Evolutionary conservation across 37 sponge, comb jelly and placozoan species (phyloP).

Genomic region (Spongia lamella): DNA sequence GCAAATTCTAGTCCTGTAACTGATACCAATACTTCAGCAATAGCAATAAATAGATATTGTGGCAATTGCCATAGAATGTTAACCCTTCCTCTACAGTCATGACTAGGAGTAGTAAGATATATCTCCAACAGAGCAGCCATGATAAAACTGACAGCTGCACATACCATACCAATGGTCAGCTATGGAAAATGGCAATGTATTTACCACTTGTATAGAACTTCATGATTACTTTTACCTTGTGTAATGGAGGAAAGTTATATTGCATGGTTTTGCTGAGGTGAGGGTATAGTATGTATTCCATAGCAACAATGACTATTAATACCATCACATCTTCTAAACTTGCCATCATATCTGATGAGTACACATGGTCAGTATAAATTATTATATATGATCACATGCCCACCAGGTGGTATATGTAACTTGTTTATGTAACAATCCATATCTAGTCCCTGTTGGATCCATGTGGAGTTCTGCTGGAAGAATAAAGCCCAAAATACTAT

Average conservation of each 20-base stretch:
- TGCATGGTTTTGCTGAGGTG: slow-evolving; percentile 55
- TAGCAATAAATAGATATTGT: slow-evolving; percentile 58
- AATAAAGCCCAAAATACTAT: slow-evolving; percentile 71
- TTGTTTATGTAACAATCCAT: slow-evolving; percentile 70
- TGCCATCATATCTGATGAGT: slow-evolving; percentile 63
- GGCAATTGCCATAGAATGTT: slow-evolving; percentile 72
- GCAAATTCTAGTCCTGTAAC: slow-evolving; percentile 83
- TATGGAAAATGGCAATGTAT: slow-evolving; percentile 3
- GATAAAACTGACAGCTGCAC: slow-evolving; percentile 63
- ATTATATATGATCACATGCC: background rate
- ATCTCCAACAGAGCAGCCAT: slow-evolving; percentile 65
- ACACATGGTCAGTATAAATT: background rate
- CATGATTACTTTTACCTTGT: too few species aligned
- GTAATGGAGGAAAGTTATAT: slow-evolving; percentile 39
- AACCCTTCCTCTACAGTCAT: slow-evolving; percentile 58
- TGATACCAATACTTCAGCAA: slow-evolving; percentile 64
- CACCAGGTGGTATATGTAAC: slow-evolving; percentile 72
- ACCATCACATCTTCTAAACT: slow-evolving; percentile 74
- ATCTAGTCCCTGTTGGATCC: slow-evolving; percentile 63
- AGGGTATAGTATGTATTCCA: slow-evolving; percentile 69
- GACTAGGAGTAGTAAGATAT: slow-evolving; percentile 35
- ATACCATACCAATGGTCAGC: slow-evolving; percentile 66
- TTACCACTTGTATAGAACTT: background rate
- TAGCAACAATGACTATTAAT: slow-evolving; percentile 51
- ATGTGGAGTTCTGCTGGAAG: slow-evolving; percentile 79